Base-by-base conservation (phyloP, 2,113 vertebrate genomes). In the Ceyx margarethae region DNA sequence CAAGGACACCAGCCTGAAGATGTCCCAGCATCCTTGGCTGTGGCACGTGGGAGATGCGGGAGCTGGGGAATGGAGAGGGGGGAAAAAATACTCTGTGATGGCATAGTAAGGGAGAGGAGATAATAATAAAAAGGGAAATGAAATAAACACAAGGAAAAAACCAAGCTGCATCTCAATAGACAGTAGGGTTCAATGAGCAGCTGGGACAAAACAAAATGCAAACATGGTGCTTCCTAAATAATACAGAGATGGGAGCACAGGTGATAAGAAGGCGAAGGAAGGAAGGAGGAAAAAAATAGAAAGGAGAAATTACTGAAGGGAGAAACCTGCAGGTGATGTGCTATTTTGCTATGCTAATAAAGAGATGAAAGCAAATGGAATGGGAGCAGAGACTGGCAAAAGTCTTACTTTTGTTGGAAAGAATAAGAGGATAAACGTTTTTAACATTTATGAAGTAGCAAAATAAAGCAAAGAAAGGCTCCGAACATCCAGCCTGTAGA, bases 391-490 rank as follows among this genome's bases (percentile, higher is more conserved):
- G 80, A 57, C 79, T 82, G 88, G 95, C 66, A 83, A 65, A 87
- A 85, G 69, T 75, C 67, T 86, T 42, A 64, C 65, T 91, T 84
- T 89, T 79, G 95, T 77, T 79, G 86, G 65, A 29, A 78, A 85
- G 74, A 93, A 90, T 81, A 91, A 94, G 93, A 95, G 87, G 93
- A 88, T 86, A 82, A 62, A 46, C 19, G 75, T 65, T 91, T 91
- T 91, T 61, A 91, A 90, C 91, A 75, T 95, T 95, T 93, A 92
- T 89, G 94, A 95, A 94, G 84, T 68, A 92, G 93, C 92, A 89
- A 96, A 97, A 96, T 85, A 91, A 96, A 96, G 84, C 88, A 85
- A 87, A 95, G 92, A 92, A 85, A 48, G 83, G 72, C 73, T 95
- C 75, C 83, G 94, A 89, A 88, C 95, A 96, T 90, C 95, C 58